A percentile compares a stretch with the other conserved stretches of the same genome.
Evolutionary conservation across 2,113 vertebrate genomes (phyloP).

Genomic region (Carollia perspicillata): DNA sequence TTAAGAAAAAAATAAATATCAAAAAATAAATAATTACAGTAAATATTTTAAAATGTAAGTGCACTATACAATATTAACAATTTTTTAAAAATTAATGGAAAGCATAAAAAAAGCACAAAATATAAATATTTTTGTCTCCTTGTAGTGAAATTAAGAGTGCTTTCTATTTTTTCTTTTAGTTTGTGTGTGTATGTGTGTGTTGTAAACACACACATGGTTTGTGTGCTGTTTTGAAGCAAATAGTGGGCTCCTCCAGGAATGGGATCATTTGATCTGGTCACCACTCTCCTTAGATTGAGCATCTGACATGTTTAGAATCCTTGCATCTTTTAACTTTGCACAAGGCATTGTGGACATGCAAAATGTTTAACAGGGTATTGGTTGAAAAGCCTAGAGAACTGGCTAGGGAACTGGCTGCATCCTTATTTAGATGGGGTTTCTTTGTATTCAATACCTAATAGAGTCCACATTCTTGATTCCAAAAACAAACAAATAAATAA

Average conservation of each 20-base stretch:
- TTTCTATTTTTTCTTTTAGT: neutral
- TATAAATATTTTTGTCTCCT: neutral
- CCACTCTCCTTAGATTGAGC: neutral
- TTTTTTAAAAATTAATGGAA: neutral
- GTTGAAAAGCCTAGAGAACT: neutral
- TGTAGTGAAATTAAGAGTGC: neutral
- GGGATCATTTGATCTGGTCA: too few species aligned
- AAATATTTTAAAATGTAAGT: neutral
- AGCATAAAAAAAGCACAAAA: neutral
- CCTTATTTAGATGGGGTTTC: conserved; percentile 16
- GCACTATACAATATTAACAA: neutral
- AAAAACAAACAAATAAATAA: too few species aligned
- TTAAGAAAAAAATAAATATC: neutral
- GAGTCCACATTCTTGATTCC: neutral
- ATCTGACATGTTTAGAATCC: neutral
- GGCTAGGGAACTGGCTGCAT: neutral
- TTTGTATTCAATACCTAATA: conserved; percentile 46
- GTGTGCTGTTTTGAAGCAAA: neutral
- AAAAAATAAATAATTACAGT: neutral
- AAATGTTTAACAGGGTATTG: neutral
- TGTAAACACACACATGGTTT: neutral
- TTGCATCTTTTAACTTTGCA: neutral
- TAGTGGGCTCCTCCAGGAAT: neutral
- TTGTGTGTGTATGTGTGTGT: neutral
- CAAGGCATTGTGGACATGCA: neutral